Evolutionary conservation across 2,113 vertebrate species (phyloP).

Genomic region (Danionella cerebrum): DNA sequence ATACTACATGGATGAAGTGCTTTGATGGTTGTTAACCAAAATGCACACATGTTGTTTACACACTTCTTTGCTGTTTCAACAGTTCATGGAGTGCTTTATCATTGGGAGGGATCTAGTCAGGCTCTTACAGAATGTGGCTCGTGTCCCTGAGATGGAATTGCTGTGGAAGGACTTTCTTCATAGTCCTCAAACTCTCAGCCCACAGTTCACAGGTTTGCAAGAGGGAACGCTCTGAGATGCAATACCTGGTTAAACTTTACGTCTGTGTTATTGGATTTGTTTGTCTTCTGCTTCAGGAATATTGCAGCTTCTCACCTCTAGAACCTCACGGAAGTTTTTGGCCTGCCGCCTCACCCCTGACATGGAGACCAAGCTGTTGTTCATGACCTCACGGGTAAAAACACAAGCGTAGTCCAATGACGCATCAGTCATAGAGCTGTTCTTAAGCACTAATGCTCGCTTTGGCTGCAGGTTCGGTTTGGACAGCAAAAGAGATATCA

Average conservation of each 20-base stretch:
- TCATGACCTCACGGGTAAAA: slow-evolving; percentile 91
- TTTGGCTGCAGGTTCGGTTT: slow-evolving; percentile 75
- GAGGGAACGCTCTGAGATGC: no score
- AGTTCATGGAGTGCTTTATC: slow-evolving; percentile 93
- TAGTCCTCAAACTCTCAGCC: slow-evolving; percentile 80
- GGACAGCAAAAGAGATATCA: slow-evolving; percentile 96
- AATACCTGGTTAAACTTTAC: no score
- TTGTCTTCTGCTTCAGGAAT: slow-evolving; percentile 63
- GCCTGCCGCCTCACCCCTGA: slow-evolving; percentile 93
- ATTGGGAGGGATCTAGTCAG: slow-evolving; percentile 91
- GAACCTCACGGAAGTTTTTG: slow-evolving; percentile 91
- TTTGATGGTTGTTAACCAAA: no score
- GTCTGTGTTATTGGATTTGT: no score
- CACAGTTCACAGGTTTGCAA: slow-evolving; percentile 86
- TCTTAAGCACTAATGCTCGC: neutral
- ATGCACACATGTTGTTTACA: neutral
- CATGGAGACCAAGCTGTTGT: slow-evolving; percentile 97
- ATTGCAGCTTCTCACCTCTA: slow-evolving; percentile 86
- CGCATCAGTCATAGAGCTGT: neutral
- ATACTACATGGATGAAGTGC: no score
- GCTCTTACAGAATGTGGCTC: slow-evolving; percentile 88
- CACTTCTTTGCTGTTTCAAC: neutral
- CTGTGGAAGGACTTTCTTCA: slow-evolving; percentile 93
- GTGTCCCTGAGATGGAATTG: slow-evolving; percentile 90
- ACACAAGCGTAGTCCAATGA: neutral